phyloP scores from a whole-genome alignment of 2,888 invertebrate genomes.

The Rhodophaea formosa region DNA sequence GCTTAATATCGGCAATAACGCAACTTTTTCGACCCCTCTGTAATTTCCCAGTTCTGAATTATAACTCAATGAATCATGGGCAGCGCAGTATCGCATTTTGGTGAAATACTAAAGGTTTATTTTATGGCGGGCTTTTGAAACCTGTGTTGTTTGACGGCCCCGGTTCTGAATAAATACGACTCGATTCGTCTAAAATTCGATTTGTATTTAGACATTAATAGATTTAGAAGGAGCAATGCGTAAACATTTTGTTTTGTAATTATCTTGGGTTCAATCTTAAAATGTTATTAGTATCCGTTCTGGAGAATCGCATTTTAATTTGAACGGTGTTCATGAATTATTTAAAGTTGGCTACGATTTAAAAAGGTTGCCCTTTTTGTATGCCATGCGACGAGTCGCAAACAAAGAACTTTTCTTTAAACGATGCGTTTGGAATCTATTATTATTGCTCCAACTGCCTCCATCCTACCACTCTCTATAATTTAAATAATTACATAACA shows the following conservation, averaged over 20 bases:
- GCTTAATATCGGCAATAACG: conserved; percentile 69
- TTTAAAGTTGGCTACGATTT: conserved; percentile 6
- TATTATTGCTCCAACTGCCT: not conserved
- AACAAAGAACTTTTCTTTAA: conserved; percentile 6
- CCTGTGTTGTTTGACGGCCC: conserved; percentile 22
- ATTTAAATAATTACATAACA: conserved; percentile 4
- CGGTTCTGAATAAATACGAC: conserved; percentile 6
- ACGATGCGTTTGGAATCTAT: conserved; percentile 4
- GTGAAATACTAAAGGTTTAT: conserved; percentile 44
- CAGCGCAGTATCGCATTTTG: conserved; percentile 40
- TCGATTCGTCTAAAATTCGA: conserved; percentile 2
- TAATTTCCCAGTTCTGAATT: conserved; percentile 62
- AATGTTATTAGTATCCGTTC: not conserved
- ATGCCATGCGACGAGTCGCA: not conserved
- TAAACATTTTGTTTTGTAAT: conserved; percentile 4
- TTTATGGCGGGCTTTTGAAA: conserved; percentile 28
- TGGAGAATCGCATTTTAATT: not conserved
- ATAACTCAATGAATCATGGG: conserved; percentile 65
- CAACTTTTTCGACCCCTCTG: conserved; percentile 50
- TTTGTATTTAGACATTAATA: not conserved
- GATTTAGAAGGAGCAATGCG: not conserved
- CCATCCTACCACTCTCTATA: not conserved
- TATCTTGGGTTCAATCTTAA: not conserved
- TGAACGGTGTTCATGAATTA: conserved; percentile 6
- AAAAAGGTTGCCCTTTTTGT: conserved; percentile 2